Conservation (phyloP, 2,888 invertebrate genomes). For the Orchesellides sinensis region DNA sequence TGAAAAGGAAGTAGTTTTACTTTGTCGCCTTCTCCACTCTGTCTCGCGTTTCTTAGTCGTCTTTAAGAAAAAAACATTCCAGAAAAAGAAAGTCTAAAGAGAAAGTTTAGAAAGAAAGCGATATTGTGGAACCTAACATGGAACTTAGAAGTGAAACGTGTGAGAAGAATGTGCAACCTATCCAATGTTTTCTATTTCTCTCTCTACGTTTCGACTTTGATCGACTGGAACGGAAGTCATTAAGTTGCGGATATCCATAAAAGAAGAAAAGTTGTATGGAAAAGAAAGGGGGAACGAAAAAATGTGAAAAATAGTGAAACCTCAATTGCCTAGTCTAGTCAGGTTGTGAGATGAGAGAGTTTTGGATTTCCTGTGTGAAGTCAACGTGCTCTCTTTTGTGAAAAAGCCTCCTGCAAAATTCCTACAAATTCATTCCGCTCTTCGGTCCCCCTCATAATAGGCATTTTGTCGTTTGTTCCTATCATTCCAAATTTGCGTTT, state of each 20-base stretch:
- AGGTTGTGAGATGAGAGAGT: conserved; percentile 49
- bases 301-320: conserved; percentile 20
- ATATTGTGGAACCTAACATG: no score
- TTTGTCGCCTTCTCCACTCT: no score
- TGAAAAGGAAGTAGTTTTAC: no score
- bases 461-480: no score
- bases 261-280: conserved; percentile 8
- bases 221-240: conserved; percentile 67
- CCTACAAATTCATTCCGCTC: neutral
- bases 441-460: no score
- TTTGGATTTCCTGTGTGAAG: conserved; percentile 37
- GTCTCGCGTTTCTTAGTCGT: no score
- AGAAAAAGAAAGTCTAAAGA: neutral
- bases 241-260: conserved; percentile 62
- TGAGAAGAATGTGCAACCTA: neutral
- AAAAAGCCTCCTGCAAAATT: no score
- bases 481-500: no score
- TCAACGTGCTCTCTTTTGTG: no score
- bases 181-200: conserved; percentile 2
- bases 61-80: no score
- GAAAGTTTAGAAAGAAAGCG: no score
- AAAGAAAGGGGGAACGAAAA: neutral
- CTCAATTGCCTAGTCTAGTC: conserved; percentile 50
- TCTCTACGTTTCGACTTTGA: conserved; percentile 55
- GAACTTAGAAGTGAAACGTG: no score